Conservation (phyloP, 2,888 invertebrate species). For the Brachypalpus laphriformis region DNA sequence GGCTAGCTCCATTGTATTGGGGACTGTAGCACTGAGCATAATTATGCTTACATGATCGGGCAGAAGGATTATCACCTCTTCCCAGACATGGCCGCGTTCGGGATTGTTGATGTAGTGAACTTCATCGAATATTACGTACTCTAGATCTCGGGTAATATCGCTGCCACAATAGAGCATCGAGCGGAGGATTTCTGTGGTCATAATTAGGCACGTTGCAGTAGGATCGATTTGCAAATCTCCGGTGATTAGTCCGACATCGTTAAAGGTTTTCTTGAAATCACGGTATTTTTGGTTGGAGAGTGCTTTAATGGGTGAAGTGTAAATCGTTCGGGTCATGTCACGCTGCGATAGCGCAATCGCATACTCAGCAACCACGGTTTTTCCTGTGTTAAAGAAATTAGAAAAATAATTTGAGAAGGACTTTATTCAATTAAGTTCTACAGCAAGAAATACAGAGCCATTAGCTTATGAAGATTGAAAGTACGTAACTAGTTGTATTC, state of each 20-base stretch:
- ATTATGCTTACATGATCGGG: conserved; percentile 98
- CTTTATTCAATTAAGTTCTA: too few relatives aligned
- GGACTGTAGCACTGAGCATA: conserved; percentile 98
- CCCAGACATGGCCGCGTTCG: conserved; percentile 99
- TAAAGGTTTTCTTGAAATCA: conserved; percentile 96
- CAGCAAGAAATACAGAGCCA: too few relatives aligned
- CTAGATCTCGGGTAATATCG: conserved; percentile 96
- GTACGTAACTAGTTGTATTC: too few relatives aligned
- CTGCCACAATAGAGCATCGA: conserved; percentile 98
- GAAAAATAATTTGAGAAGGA: too few relatives aligned
- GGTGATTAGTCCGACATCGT: conserved; percentile 96
- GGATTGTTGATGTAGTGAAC: conserved; percentile 99
- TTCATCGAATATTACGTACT: conserved; percentile 99
- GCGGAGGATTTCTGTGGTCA: conserved; percentile 99
- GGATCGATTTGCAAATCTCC: conserved; percentile 98
- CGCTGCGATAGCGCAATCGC: conserved; percentile 97
- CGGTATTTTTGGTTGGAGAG: conserved; percentile 99
- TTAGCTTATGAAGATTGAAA: too few relatives aligned
- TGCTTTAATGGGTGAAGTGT: conserved; percentile 99
- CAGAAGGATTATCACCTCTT: conserved; percentile 97
- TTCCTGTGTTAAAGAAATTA: conserved; percentile 82
- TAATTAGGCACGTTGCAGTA: conserved; percentile 96
- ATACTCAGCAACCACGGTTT: conserved; percentile 99
- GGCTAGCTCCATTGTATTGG: conserved; percentile 98
- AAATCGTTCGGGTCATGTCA: conserved; percentile 96